Evolutionary conservation across 2,888 invertebrate species (phyloP).

Genomic region (Scaptomyza parva): DNA sequence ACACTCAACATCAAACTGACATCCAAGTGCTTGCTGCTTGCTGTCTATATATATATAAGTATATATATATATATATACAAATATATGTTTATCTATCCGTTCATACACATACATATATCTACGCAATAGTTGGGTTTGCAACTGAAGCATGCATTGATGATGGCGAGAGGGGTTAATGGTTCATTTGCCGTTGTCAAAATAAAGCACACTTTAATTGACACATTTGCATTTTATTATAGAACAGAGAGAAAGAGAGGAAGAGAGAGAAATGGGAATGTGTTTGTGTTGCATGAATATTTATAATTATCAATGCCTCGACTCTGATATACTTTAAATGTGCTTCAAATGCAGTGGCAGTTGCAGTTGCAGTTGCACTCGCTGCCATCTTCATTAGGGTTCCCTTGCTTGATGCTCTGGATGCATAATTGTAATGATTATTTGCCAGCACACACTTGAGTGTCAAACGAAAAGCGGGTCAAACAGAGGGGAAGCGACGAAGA

Average conservation of each 20-base stretch:
- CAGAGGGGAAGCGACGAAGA: no score
- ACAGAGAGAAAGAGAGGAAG: not conserved
- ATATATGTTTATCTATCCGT: conserved; percentile 52
- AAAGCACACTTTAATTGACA: conserved; percentile 82
- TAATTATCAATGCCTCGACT: conserved; percentile 65
- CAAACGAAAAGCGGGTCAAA: not conserved
- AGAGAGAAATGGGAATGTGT: conserved; percentile 42
- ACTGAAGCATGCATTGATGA: conserved; percentile 2
- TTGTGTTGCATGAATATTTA: conserved; percentile 70
- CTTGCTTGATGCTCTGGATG: no score
- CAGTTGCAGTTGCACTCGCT: no score
- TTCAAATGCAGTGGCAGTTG: conserved; percentile 24
- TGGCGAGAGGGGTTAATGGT: not conserved
- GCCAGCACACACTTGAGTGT: conserved; percentile 11
- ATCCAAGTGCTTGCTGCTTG: conserved; percentile 67
- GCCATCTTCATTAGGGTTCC: conserved; percentile 10
- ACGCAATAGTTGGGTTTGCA: conserved; percentile 19
- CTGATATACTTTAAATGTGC: conserved; percentile 32
- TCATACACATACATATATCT: conserved; percentile 43
- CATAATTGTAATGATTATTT: conserved; percentile 19
- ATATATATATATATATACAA: not conserved
- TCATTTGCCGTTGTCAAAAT: conserved; percentile 76
- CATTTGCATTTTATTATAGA: conserved; percentile 78
- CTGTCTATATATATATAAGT: conserved; percentile 52
- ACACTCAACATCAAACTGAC: conserved; percentile 64